Evolutionary conservation across 2,797 vertebrate genomes (phyloP), one percentile per base, ranked within the genome.

Genomic region (Thaleichthys pacificus): DNA sequence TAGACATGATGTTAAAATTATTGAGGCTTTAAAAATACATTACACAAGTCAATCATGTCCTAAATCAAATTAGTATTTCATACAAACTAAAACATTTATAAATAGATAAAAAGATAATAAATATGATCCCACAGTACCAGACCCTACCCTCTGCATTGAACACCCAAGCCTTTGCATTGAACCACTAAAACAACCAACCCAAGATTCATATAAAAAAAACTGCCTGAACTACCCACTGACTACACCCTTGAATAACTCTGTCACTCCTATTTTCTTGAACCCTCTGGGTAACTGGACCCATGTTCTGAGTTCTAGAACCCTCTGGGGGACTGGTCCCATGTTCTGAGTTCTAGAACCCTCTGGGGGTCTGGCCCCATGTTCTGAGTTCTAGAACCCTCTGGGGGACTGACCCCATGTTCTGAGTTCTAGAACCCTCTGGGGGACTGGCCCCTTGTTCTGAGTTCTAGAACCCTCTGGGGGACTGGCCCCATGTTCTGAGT

Each of bases 1-100:
- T 8, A 47, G 42, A 47, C 42, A 47, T 14, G 9, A 47, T 47
- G 42, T 47, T 14, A 47, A 47, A 47, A 47, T 47, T 14, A 2
- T 47, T 47, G 12, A 56, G 51, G 15, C 51, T 56, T 56, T n/a
- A 17, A 19, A 56, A n/a, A 56, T 17, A 56, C 51, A 56, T 15
- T 17, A 56, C 51, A 56, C 51, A 56, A 17, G 15, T 56, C 17
- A 56, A 56, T n/a, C 3, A 6, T 56, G n/a, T 7, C 51, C 51
- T n/a, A 56, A 56, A n/a, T 11, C 8, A n/a, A 54, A n/a, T 19
- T 12, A 14, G 9, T 17, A 1, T 51, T 51, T 56, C 51, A 56
- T 56, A 56, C 51, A 56, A 56, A 56, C 51, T 56, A 19, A 56
- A 56, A 56, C 51, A 56, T 56, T 56, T 17, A n/a, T 56, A n/a